Conservation (phyloP, 2,888 invertebrate species). For the Flabesymbios commensalis region DNA sequence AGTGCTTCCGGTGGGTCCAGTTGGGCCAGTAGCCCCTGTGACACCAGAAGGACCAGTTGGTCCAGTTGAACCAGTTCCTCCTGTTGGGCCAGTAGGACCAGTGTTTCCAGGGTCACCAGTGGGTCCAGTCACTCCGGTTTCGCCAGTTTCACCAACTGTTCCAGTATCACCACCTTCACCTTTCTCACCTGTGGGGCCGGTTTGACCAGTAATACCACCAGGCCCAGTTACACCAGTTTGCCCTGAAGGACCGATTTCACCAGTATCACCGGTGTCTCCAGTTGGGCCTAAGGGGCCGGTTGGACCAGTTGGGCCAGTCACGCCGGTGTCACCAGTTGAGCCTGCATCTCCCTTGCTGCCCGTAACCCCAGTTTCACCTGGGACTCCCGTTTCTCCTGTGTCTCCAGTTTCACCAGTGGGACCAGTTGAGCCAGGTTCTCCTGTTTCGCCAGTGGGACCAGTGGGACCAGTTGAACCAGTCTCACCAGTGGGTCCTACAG, state of each 20-base stretch:
- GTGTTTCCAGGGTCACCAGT: constrained; percentile 12
- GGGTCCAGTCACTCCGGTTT: constrained; percentile 3
- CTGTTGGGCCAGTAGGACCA: constrained; percentile 21
- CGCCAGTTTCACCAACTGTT: constrained; percentile 13
- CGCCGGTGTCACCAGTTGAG: constrained; percentile 16
- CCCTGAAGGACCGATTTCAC: constrained; percentile 2
- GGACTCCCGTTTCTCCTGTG: too few relatives aligned
- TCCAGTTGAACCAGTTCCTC: constrained; percentile 23
- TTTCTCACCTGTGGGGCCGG: constrained; percentile 1
- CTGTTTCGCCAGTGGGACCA: too few relatives aligned
- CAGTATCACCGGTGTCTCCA: constrained; percentile 2
- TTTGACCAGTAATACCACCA: neutral
- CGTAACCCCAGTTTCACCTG: constrained; percentile 11
- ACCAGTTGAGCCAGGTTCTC: too few relatives aligned
- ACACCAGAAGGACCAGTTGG: constrained; percentile 18
- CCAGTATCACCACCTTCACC: constrained; percentile 18
- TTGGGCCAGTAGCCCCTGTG: constrained; percentile 21
- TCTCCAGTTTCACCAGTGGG: too few relatives aligned
- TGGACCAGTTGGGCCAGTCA: constrained; percentile 18
- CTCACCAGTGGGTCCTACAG: too few relatives aligned
- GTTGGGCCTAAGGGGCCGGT: constrained; percentile 4
- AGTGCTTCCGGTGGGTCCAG: constrained; percentile 20
- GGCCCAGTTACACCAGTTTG: neutral
- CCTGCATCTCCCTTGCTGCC: constrained; percentile 16
- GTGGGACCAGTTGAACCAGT: too few relatives aligned